These are phyloP conservation scores for Rugalucina vietnamica DNA, from an alignment of 2,888 invertebrate species.

Conservation along the genomic window DNA sequence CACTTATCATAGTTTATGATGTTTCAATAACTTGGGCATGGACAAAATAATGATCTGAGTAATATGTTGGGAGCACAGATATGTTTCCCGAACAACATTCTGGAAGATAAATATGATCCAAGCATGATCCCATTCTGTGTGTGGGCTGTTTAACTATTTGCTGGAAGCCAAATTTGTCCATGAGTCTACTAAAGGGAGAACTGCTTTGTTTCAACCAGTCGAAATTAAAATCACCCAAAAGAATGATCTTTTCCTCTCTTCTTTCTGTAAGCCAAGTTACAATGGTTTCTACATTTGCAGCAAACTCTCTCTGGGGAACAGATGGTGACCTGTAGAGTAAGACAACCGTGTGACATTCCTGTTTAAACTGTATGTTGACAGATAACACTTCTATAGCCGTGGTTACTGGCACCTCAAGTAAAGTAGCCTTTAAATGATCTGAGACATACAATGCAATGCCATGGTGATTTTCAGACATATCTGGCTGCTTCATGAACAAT, in stretches of 20 bases:
- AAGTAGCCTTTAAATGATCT: neutral
- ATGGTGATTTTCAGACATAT: slow-evolving; percentile 3
- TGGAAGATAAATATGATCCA: slow-evolving; percentile 28
- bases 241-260: neutral
- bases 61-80: slow-evolving; percentile 28
- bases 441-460: slow-evolving; percentile 30
- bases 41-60: slow-evolving; percentile 28
- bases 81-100: neutral
- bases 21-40: neutral
- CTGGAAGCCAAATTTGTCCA: slow-evolving; percentile 1
- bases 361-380: slow-evolving; percentile 1
- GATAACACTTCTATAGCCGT: slow-evolving; percentile 26
- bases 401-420: neutral
- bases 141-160: slow-evolving; percentile 14
- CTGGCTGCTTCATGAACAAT: neutral
- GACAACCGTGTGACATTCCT: neutral
- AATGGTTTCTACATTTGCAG: slow-evolving; percentile 4
- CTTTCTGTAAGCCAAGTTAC: neutral
- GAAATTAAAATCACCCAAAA: slow-evolving; percentile 25
- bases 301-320: slow-evolving; percentile 12
- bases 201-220: neutral
- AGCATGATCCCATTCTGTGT: slow-evolving; percentile 18
- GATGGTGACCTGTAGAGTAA: slow-evolving; percentile 29
- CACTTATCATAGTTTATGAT: too few relatives aligned
- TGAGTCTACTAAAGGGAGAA: neutral